Base-by-base conservation (phyloP, 2,113 vertebrate genomes). In the Phylloscopus whistleri region DNA sequence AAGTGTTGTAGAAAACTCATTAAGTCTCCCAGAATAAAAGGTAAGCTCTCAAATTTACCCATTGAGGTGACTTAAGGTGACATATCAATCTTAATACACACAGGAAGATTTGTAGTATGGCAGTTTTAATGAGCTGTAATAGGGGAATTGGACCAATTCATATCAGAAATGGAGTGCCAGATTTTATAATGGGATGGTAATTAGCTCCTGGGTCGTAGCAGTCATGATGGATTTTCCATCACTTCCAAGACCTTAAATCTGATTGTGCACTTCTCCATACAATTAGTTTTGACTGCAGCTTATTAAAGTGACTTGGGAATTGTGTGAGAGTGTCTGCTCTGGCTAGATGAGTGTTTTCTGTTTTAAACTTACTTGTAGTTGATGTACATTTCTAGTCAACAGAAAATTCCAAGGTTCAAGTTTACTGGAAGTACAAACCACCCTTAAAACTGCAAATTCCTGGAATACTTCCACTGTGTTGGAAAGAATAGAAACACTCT, bases 81-180 rank as follows among this genome's bases (percentile, higher is more conserved):
- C 90, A 84, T 84, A 93, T 94, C 70, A 73, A 30, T 94, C 41
- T 73, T 84, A 74, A 90, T 93, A 70, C 28, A n/a, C 37, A 41
- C 39, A 67, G 48, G 37, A 86, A 92, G 48, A 85, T 89, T 94
- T 90, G 76, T 60, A 93, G 62, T 33, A 72, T 69, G 60, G 80
- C 75, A 84, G 64, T 93, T 96, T 95, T 95, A 96, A 96, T 96
- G 92, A 96, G 80, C 89, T 90, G 19, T 92, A 86, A 62, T 70
- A 93, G 83, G 64, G 56, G 52, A 93, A 92, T 37, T 90, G 80
- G 85, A 88, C 55, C 58, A 88, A 92, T 55, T 92, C 51, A 44
- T 66, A 88, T 62, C 59, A 79, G 69, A 96, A 95, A 86, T 70
- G 80, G 55, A 86, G 74, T 95, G 90, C 87, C 70, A 86, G 1